phyloP scores from a whole-genome alignment of 2,113 vertebrate species.

The Sardina pilchardus region DNA sequence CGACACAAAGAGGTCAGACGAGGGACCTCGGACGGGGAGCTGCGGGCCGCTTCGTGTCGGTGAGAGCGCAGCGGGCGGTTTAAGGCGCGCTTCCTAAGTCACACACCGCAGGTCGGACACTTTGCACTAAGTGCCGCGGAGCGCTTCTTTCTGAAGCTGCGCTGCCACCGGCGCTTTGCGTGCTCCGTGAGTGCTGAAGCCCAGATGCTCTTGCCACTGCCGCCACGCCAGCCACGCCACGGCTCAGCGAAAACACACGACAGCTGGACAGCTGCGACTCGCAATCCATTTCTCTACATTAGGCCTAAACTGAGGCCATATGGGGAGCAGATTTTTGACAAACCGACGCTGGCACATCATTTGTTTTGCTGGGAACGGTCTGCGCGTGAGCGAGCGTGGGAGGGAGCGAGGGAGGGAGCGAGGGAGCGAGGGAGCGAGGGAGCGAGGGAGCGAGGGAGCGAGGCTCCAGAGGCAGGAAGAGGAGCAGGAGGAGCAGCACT shows the following conservation, averaged over 20 bases:
- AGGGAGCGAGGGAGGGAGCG: conserved; percentile 17
- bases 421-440: conserved; percentile 16
- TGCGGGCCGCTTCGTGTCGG: not conserved
- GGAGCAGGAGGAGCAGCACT: conserved; percentile 27
- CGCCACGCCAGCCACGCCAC: not conserved
- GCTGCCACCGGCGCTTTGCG: not conserved
- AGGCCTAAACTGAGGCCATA: conserved; percentile 11
- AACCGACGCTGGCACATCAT: conserved; percentile 4
- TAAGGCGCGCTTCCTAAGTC: not conserved
- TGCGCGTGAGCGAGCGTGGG: not conserved
- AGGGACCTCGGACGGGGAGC: not conserved
- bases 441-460: conserved; percentile 1
- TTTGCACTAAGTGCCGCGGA: not conserved
- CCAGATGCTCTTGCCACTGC: not conserved
- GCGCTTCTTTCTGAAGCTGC: not conserved
- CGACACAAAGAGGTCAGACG: no score
- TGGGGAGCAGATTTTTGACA: conserved; percentile 9
- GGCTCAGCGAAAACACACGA: not conserved
- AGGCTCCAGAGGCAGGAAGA: conserved; percentile 15
- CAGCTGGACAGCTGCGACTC: not conserved
- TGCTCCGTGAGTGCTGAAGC: not conserved
- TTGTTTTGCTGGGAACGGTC: conserved; percentile 13
- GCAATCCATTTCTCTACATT: conserved; percentile 18
- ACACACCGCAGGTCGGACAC: not conserved
- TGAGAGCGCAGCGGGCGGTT: not conserved